Conservation (phyloP, 2,797 vertebrate genomes). For the Xerus rutilus region DNA sequence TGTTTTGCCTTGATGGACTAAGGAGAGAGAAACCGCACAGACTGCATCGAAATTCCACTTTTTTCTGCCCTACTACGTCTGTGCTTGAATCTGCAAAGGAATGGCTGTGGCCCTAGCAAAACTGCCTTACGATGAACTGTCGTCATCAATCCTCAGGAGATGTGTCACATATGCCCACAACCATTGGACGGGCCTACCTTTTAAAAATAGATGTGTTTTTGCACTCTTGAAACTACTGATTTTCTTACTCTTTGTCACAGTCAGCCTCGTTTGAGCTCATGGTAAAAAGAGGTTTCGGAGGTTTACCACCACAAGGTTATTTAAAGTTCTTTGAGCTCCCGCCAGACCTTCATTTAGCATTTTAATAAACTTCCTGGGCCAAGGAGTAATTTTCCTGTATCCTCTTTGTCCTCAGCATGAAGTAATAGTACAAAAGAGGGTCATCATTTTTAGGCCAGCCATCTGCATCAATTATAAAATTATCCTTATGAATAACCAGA, state of each 20-base stretch:
- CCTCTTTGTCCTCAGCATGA: constrained; percentile 84
- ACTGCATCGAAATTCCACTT: neutral
- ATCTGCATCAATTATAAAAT: constrained; percentile 83
- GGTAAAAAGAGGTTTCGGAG: constrained; percentile 82
- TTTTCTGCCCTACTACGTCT: neutral
- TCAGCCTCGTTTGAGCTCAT: constrained; percentile 74
- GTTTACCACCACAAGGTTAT: constrained; percentile 85
- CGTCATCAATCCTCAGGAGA: neutral
- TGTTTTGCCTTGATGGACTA: constrained; percentile 24
- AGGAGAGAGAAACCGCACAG: neutral
- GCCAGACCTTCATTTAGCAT: constrained; percentile 85
- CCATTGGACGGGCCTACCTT: constrained; percentile 62
- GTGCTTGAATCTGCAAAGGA: neutral
- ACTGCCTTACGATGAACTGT: neutral
- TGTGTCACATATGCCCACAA: constrained; percentile 28
- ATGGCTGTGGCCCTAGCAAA: neutral
- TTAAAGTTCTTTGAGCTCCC: constrained; percentile 85
- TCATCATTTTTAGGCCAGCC: constrained; percentile 83
- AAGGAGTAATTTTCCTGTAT: constrained; percentile 85
- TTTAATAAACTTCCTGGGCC: constrained; percentile 86
- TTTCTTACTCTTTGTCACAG: constrained; percentile 78
- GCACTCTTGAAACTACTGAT: constrained; percentile 75
- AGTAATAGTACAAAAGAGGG: constrained; percentile 83
- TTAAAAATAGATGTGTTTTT: constrained; percentile 79
- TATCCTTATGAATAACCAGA: constrained; percentile 81